These are phyloP conservation scores for Callitettix versicolor DNA, from an alignment of 1,140 invertebrate species.

Conservation along the genomic window DNA sequence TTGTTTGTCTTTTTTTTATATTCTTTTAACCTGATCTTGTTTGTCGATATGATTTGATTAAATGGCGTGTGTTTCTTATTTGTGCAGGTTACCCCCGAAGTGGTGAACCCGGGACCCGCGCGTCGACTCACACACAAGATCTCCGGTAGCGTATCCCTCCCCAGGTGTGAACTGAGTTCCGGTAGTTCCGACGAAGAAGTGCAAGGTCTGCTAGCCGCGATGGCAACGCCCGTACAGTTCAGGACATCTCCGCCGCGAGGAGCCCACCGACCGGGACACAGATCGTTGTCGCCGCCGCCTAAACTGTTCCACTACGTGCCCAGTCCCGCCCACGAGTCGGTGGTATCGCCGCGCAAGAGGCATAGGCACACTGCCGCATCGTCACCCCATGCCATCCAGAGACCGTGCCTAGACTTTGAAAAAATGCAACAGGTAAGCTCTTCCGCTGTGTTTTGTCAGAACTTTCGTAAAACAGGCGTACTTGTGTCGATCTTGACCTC, in stretches of 20 bases:
- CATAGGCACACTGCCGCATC: conserved; percentile 42
- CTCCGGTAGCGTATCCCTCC: background rate
- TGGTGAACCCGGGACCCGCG: background rate
- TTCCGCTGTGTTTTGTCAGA: too few relatives aligned
- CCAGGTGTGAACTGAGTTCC: conserved; percentile 27
- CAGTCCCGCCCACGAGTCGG: conserved; percentile 34
- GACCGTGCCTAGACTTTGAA: conserved; percentile 88
- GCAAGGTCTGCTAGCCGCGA: conserved; percentile 42
- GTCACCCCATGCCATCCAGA: conserved; percentile 52
- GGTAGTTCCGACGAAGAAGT: conserved; percentile 38
- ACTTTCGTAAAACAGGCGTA: too few relatives aligned
- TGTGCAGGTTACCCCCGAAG: conserved; percentile 8
- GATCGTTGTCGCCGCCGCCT: conserved; percentile 56
- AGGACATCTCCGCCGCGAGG: conserved; percentile 69
- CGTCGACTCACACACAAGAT: background rate
- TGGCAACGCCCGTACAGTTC: conserved; percentile 72
- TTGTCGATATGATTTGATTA: background rate
- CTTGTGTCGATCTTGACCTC: too few relatives aligned
- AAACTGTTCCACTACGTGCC: conserved; percentile 59
- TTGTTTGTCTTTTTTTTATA: too few relatives aligned
- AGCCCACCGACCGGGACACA: conserved; percentile 30
- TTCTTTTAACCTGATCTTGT: too few relatives aligned
- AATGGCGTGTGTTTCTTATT: background rate
- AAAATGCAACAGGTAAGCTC: conserved; percentile 83
- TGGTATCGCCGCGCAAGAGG: conserved; percentile 42